Evolutionary conservation across 2,888 invertebrate species (phyloP), one percentile per base, ranked within the genome.

Genomic region (Polietes domitor): DNA sequence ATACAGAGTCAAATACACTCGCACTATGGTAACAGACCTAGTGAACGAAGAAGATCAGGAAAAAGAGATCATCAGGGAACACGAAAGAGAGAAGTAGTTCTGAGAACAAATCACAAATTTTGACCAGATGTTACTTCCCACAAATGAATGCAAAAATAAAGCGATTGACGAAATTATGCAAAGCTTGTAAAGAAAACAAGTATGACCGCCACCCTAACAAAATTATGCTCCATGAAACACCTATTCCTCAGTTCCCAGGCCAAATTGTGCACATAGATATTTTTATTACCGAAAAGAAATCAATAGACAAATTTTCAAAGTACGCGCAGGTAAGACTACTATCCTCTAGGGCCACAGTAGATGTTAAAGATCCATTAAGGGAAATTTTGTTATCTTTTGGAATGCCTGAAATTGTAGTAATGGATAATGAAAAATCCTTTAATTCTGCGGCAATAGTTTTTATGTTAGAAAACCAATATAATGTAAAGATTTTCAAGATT

Each of bases 401-500:
- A 7, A 58, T 77, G 19, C 68, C 77, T 0, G 77, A 84, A 79
- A 75, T 24, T 10, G 72, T 75, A 5, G 68, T 80, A 0, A 63
- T 84, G n/a, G 80, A 80, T 17, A 84, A 80, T 37, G 83, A 80
- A 53, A 84, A 81, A 78, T 74, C 80, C 3, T 50, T 84, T 17
- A 75, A 50, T 28, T 72, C 58, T 10, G 28, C 26, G 10, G 58
- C 77, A 12, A 73, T 77, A 47, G 68, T 68, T n/a, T 71, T 82
- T 12, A 32, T 82, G n/a, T 19, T 77, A 6, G 41, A 82, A 61
- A 26, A 78, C 15, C 55, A 78, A 68, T 74, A 77, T 7, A 55
- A 61, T 12, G 53, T 72, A 1, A 6, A 75, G 32, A 50, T 70
- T 43, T 80, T 70, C 41, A 81, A 61, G 21, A 71, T 70, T 50